Base-by-base conservation (phyloP, 2,113 vertebrate species). In the Oreochromis niloticus region DNA sequence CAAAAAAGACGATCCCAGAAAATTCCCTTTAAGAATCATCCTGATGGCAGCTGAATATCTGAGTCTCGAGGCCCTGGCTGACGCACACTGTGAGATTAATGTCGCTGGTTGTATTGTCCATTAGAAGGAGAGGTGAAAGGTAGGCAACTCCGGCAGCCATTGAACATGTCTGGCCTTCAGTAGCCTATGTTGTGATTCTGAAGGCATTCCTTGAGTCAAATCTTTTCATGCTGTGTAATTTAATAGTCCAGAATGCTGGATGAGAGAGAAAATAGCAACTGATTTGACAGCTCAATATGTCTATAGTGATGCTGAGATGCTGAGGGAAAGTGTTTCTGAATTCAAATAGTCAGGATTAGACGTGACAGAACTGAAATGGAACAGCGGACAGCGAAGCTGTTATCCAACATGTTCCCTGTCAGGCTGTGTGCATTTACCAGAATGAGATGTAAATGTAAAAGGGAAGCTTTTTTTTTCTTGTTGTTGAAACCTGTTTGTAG, bases 201-300 rank as follows among this genome's bases (percentile, higher is more conserved):
- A 52, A 57, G 50, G 68, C 52, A 63, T 88, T 89, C 80, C 83
- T 36, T 78, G 80, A 90, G 83, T 85, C 61, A 16, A 75, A 39
- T 83, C 80, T 36, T 91, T 88, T 92, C 81, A 66, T 82, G 85
- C 88, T 10, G 19, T 81, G 84, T 84, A 82, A 91, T 91, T 89
- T 90, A 90, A 91, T 91, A 92, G 85, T 90, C 80, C 83, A 61
- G 48, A 79, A 59, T 80, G 54, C 81, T 83, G 66, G 68, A 91
- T 83, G 81, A 90, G 80, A 86, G 80, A 83, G 89, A 81, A 94
- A 87, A 91, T 83, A 85, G 82, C 66, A 80, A 43, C 84, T 87
- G 83, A 89, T 92, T 85, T 94, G 91, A 94, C 93, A 90, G 92
- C 90, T 94, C 83, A 91, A 85, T 90, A 83, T 89, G 81, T 88